Evolutionary conservation across 2,113 vertebrate genomes (phyloP), one percentile per base, ranked within the genome.

Genomic region (Irena cyanogastra): DNA sequence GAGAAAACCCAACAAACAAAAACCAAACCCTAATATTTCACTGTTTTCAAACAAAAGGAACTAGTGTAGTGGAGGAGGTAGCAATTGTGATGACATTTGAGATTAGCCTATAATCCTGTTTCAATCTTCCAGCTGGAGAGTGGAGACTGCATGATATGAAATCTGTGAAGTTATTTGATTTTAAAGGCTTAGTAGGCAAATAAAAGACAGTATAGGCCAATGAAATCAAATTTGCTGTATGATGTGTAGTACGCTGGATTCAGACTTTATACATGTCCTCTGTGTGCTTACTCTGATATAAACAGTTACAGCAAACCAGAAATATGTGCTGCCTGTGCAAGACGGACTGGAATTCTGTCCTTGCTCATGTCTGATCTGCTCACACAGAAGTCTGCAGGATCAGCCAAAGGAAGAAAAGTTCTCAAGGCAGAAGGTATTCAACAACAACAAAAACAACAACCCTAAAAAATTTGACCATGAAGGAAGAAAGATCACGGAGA

Each of bases 271-370:
- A 69, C 0, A 0, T 80, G 92, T 66, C 80, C 35, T 80, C 64
- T 74, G 45, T 80, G 42, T 77, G 86, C 80, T 83, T 70, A 44
- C 7, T 81, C 30, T 81, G 86, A 66, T 50, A 94, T 41, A 92
- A 95, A 89, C 71, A 64, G 54, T 70, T 83, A 88, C 75, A 90
- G 83, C 60, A 89, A 88, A 89, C 19, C 83, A 95, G 95, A 95
- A 96, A 96, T 94, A 93, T 89, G 83, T 90, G 76, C 86, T 95
- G 90, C 83, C 88, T 83, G 76, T 59, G 63, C 79, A 94, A 63
- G 90, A 81, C 6, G 9, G 72, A 59, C 68, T 63, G 71, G 83
- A 96, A 92, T 90, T 86, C 64, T 54, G 47, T 81, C 76, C 83
- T 92, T 92, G 68, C 59, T 94, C 63, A 17, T 22, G 20, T 76